A percentile compares a stretch with the other conserved stretches of the same genome.
phyloP scores from a whole-genome alignment of 2,113 vertebrate genomes.

The Lonchura striata region DNA sequence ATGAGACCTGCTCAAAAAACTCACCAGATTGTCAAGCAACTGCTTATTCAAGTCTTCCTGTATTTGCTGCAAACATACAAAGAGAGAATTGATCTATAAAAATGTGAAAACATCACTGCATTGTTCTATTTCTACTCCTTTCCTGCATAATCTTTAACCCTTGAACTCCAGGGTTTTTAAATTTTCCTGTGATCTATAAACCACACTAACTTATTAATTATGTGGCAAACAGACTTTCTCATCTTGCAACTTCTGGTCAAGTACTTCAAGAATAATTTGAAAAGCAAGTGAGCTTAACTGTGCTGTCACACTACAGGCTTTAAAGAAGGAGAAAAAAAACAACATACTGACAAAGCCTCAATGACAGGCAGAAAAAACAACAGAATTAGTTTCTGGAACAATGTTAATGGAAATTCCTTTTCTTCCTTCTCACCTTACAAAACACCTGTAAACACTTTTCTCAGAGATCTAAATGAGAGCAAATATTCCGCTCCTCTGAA shows the following conservation, averaged over 20 bases:
- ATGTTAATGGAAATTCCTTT: not conserved
- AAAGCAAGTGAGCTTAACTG: not conserved
- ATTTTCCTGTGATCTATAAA: not conserved
- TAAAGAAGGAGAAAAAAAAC: not conserved
- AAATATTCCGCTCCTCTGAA: not conserved
- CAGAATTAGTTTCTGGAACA: not conserved
- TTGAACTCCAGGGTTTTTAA: not conserved
- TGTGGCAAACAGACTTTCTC: not conserved
- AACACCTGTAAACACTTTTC: not conserved
- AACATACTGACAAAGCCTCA: not conserved
- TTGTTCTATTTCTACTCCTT: not conserved
- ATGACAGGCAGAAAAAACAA: not conserved
- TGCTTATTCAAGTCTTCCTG: conserved; percentile 91
- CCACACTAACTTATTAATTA: not conserved
- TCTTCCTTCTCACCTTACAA: not conserved
- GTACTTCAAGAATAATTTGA: not conserved
- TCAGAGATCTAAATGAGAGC: not conserved
- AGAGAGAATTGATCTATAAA: not conserved
- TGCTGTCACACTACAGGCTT: not conserved
- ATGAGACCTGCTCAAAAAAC: conserved; percentile 82
- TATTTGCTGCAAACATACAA: conserved; percentile 72
- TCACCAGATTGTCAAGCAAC: conserved; percentile 83
- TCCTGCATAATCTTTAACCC: not conserved
- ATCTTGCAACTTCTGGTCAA: not conserved
- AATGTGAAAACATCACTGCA: not conserved